Conservation (phyloP, 2,113 vertebrate species). For the Hippolais icterina region DNA sequence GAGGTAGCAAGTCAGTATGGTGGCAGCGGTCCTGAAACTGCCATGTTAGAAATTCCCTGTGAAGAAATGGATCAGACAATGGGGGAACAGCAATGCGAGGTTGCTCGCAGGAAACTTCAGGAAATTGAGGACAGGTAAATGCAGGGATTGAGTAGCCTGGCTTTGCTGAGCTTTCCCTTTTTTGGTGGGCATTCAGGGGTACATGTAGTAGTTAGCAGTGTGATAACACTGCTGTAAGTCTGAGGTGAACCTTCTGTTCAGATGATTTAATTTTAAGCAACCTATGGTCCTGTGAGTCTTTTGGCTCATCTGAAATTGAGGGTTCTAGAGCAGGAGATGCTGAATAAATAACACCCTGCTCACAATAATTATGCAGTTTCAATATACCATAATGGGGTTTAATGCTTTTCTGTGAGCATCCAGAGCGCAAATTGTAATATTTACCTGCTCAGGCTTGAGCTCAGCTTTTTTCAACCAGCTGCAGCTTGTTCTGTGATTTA, state of each 20-base stretch:
- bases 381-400: background rate
- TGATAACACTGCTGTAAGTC: background rate
- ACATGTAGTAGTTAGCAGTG: background rate
- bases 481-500: background rate
- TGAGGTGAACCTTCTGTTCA: background rate
- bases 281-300: background rate
- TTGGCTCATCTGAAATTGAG: background rate
- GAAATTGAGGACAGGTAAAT: slow-evolving; percentile 80
- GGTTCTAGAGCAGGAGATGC: background rate
- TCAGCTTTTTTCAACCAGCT: background rate
- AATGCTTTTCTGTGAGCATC: background rate
- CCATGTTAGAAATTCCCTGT: slow-evolving; percentile 68
- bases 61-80: slow-evolving; percentile 80
- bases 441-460: background rate
- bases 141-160: slow-evolving; percentile 38
- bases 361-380: background rate
- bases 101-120: slow-evolving; percentile 76
- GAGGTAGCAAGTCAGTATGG: slow-evolving; percentile 59
- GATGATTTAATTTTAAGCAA: background rate
- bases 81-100: slow-evolving; percentile 75
- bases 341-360: background rate
- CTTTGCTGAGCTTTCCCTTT: slow-evolving; percentile 43
- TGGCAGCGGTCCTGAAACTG: slow-evolving; percentile 57
- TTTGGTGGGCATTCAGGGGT: background rate
- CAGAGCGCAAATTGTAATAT: background rate